Evolutionary conservation across 2,797 vertebrate species (phyloP), one percentile per base, ranked within the genome.

Genomic region (Hoplostethus mediterraneus): DNA sequence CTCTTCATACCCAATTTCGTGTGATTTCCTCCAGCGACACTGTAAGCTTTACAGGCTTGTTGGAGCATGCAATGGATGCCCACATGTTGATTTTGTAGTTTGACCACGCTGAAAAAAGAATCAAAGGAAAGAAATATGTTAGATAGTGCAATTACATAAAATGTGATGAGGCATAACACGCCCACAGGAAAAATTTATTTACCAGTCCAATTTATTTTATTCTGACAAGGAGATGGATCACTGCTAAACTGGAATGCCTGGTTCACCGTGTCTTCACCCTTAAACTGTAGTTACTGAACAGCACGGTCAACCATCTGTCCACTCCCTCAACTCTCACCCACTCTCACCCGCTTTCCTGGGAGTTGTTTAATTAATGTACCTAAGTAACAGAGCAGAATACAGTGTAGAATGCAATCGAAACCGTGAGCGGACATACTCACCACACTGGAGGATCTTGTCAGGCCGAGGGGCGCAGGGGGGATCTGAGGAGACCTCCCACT

Each of bases 1-100:
- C 21, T 75, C 49, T 57, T 79, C 90, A 71, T 93, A 95, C 94
- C 94, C 93, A 94, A 14, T 62, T n/a, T 57, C 51, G 56, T 55
- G 86, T 87, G 74, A 91, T 61, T 28, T 54, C 56, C 63, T 88
- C 69, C 33, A 58, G 40, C 2, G 76, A 55, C 5, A 44, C 0
- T 10, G n/a, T 65, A 62, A 77, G 79, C 1, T 71, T 87, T 49
- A 5, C 75, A 28, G 28, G 38, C 1, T 56, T 44, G 2, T 5
- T 7, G 1, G n/a, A 11, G 13, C 53, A 33, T 61, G 16, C 51
- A 28, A 92, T 57, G 0, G 1, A 57, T 0, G 40, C 33, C 57
- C 44, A 60, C 90, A 94, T 90, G 69, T 86, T 61, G 45, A 92
- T 90, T 86, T 79, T 85, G 83, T 93, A 95, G 47, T 3, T 67